Evolutionary conservation across 2,113 vertebrate genomes (phyloP), one percentile per base, ranked within the genome.

Genomic region (Ariopsis seemanni): DNA sequence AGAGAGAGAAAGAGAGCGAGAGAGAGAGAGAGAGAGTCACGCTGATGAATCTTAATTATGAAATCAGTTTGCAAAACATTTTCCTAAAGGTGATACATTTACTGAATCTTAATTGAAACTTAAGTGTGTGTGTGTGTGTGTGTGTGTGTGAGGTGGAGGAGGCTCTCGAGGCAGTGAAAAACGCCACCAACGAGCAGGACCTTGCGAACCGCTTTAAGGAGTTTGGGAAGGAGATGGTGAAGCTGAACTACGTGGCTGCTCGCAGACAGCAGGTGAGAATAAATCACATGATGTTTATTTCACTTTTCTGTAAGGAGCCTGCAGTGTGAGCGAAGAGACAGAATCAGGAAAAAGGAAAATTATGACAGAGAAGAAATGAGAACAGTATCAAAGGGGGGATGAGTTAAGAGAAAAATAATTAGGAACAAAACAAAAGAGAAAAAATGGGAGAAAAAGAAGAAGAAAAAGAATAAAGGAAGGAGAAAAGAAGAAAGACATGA

Each of bases 171-270:
- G 97, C 96, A 14, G 98, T 99, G 82, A 99, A 98, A 93, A 98
- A 98, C 82, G 98, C 98, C 7, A 98, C 97, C 83, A 99, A 99
- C 74, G 98, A 99, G 86, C 98, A 99, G 93, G 98, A 99, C 89
- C 94, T 99, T 90, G 98, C 98, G 20, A 97, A 98, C 86, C 97
- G 98, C 87, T 99, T 99, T 89, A 99, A 99, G 91, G 98, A 99
- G 81, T 99, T 99, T 94, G 98, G 98, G n/a, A 99, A 99, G 87
- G 98, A 99, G 93, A 99, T 99, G 98, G 98, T 99, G 83, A 99
- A 99, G 90, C 96, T 99, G 0, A 99, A 99, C 93, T 99, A 99
- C 0, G 98, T 99, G 7, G 98, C 98, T 81, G 98, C 98, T 0
- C 96, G 98, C 87, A 94, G 98, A 91, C 98, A 99, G 84, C 98